Conservation (phyloP, 2,888 invertebrate genomes). For the Acanthococcus lagerstroemiae region DNA sequence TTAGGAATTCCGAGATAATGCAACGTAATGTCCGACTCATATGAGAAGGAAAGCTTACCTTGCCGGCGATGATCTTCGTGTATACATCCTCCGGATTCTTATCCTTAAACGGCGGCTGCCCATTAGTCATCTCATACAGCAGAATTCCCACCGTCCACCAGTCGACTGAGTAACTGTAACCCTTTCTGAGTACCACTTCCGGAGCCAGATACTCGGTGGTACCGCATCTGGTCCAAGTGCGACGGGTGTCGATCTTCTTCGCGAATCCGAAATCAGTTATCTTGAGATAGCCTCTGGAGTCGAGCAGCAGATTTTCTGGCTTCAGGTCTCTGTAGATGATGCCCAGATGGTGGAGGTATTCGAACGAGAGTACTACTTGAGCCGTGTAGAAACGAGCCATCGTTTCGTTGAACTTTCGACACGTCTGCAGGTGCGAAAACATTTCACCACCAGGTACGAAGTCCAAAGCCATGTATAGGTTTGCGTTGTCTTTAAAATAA, state of each 20-base stretch:
- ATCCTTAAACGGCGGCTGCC: slow-evolving; percentile 25
- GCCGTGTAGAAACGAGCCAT: slow-evolving; percentile 24
- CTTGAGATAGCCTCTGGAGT: slow-evolving; percentile 18
- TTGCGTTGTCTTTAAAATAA: slow-evolving; percentile 21
- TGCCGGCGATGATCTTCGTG: slow-evolving; percentile 16
- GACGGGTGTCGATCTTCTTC: slow-evolving; percentile 22
- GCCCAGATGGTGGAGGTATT: slow-evolving; percentile 19
- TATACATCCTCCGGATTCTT: slow-evolving; percentile 24
- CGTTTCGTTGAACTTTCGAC: slow-evolving; percentile 14
- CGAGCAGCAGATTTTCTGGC: slow-evolving; percentile 19
- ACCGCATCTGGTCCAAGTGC: slow-evolving; percentile 23
- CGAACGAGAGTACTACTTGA: slow-evolving; percentile 23
- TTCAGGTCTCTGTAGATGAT: slow-evolving; percentile 22
- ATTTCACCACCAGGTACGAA: slow-evolving; percentile 24
- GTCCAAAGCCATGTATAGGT: slow-evolving; percentile 23
- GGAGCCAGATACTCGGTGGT: slow-evolving; percentile 22
- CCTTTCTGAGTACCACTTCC: slow-evolving; percentile 17
- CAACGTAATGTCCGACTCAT: slow-evolving; percentile 10
- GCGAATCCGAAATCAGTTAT: slow-evolving; percentile 26
- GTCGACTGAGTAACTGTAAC: slow-evolving; percentile 25
- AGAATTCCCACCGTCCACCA: slow-evolving; percentile 27
- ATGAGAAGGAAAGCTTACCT: slow-evolving; percentile 15
- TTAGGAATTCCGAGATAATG: slow-evolving; percentile 17
- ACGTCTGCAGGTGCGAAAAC: slow-evolving; percentile 21
- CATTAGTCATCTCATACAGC: slow-evolving; percentile 25